phyloP scores from a whole-genome alignment of 1,140 invertebrate genomes.

The Musca domestica region DNA sequence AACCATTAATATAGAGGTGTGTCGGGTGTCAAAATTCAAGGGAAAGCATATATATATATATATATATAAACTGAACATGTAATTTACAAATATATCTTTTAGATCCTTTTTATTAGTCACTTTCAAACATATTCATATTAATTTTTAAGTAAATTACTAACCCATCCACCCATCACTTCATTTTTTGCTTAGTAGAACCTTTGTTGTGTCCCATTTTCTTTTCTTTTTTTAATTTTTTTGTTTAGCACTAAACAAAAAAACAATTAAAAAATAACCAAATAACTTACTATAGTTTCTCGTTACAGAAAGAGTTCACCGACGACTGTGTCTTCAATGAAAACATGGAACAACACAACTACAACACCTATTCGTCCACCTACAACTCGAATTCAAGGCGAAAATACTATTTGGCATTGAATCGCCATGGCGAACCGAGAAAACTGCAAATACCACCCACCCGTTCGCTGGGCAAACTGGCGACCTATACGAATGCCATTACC shows the following conservation, averaged over 20 bases:
- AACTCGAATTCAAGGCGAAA: constrained; percentile 71
- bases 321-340: constrained; percentile 85
- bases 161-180: too few relatives aligned
- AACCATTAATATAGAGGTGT: too few relatives aligned
- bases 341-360: constrained; percentile 80
- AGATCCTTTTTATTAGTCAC: too few relatives aligned
- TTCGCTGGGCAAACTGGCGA: constrained; percentile 69
- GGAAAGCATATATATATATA: too few relatives aligned
- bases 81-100: too few relatives aligned
- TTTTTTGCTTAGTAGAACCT: too few relatives aligned
- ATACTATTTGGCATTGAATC: constrained; percentile 73
- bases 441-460: constrained; percentile 66
- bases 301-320: constrained; percentile 76
- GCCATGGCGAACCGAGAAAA: constrained; percentile 66
- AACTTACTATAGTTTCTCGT: constrained; percentile 57
- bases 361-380: constrained; percentile 75
- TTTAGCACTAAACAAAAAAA: constrained; percentile 21
- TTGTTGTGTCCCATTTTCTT: too few relatives aligned
- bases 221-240: background rate
- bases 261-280: constrained; percentile 33
- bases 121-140: too few relatives aligned
- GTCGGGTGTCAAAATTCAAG: too few relatives aligned
- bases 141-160: too few relatives aligned
- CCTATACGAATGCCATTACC: constrained; percentile 69
- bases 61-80: too few relatives aligned